Percentiles rank a stretch among this genome's conserved stretches.
Evolutionary conservation across 1,140 invertebrate genomes (phyloP).

Genomic region (Neodiprion pinetum): DNA sequence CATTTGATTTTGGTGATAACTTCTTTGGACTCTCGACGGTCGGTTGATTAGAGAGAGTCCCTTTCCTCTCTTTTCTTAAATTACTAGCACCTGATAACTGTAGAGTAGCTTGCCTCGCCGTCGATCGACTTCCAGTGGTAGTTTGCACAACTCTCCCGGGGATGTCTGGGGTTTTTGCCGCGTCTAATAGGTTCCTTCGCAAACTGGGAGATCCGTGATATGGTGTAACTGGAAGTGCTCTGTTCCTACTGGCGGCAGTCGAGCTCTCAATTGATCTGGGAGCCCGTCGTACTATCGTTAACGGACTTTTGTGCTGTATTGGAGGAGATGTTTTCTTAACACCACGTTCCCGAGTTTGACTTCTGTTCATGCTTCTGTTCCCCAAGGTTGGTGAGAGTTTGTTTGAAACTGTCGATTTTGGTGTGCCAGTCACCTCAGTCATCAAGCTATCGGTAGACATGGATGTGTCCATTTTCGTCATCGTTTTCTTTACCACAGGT

Average conservation of each 20-base stretch:
- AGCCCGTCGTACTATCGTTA: conserved; percentile 36
- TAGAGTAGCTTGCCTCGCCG: not conserved
- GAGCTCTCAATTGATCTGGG: conserved; percentile 51
- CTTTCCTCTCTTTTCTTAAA: conserved; percentile 44
- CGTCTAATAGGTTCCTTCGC: conserved; percentile 54
- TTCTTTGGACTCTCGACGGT: conserved; percentile 51
- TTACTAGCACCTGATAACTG: conserved; percentile 4
- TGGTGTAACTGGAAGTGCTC: conserved; percentile 50
- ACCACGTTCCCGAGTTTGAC: conserved; percentile 38
- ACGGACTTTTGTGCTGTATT: conserved; percentile 46
- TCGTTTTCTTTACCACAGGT: conserved; percentile 51
- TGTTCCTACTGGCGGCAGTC: conserved; percentile 56
- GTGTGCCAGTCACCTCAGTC: conserved; percentile 47
- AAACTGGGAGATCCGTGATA: conserved; percentile 54
- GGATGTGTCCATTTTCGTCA: conserved; percentile 51
- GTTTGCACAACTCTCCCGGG: conserved; percentile 38
- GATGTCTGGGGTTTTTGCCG: conserved; percentile 56
- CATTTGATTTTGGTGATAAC: conserved; percentile 51
- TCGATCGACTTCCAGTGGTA: not conserved
- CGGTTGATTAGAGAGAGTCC: conserved; percentile 35
- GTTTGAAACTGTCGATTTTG: conserved; percentile 46
- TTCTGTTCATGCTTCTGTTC: conserved; percentile 35
- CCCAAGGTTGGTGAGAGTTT: conserved; percentile 54
- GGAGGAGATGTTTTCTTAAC: conserved; percentile 49
- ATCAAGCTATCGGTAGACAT: conserved; percentile 58